Percentiles rank a stretch among this genome's conserved stretches.
Evolutionary conservation across 2,797 vertebrate species (phyloP).

Genomic region (Iguana delicatissima): DNA sequence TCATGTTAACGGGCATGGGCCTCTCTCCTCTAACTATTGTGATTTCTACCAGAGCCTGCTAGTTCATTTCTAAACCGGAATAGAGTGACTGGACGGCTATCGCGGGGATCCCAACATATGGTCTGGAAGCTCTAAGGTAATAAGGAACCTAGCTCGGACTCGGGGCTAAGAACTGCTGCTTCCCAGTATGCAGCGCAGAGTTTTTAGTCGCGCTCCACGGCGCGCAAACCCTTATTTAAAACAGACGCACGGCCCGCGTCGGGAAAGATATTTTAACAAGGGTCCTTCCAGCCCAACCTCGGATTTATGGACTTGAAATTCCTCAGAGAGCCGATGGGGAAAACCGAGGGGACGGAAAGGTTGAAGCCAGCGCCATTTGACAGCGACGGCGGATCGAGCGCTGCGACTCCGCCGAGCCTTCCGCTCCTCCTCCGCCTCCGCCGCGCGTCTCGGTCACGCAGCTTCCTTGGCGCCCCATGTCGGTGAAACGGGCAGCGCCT

Average conservation of each 20-base stretch:
- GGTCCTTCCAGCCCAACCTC: not conserved
- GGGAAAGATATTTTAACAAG: not conserved
- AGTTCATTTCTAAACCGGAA: not conserved
- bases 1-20: no score
- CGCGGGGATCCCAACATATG: not conserved
- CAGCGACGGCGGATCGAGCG: not conserved
- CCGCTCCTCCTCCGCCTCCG: no score
- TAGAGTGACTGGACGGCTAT: not conserved
- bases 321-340: not conserved
- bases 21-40: not conserved
- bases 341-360: not conserved
- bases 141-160: no score
- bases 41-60: not conserved
- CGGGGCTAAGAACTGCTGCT: not conserved
- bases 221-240: constrained; percentile 4
- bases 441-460: not conserved
- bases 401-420: no score
- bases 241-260: constrained; percentile 8
- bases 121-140: not conserved
- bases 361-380: not conserved
- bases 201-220: not conserved
- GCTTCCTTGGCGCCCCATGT: no score
- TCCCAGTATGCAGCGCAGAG: not conserved
- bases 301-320: constrained; percentile 4
- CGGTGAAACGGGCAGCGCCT: not conserved